Evolutionary conservation across 35 echinoderm and acorn worm genomes (phyloP).

Genomic region (Apostichopus japonicus): DNA sequence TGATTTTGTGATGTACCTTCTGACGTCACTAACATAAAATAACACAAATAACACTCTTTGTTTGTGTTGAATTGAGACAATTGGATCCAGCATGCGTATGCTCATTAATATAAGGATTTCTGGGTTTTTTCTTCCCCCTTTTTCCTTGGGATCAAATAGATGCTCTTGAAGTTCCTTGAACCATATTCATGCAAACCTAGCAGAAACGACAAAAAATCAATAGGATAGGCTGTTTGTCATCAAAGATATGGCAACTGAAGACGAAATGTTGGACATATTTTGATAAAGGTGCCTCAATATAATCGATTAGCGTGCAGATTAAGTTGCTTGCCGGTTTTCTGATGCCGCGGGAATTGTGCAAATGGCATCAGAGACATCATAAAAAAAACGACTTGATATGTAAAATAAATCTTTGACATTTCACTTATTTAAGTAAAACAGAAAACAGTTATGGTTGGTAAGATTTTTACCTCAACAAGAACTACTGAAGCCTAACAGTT

Average conservation of each 20-base stretch:
- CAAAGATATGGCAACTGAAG: background rate
- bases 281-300: background rate
- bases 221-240: background rate
- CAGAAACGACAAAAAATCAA: background rate
- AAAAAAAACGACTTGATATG: background rate
- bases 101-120: too few relatives aligned
- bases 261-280: background rate
- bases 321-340: background rate
- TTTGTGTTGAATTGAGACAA: too few relatives aligned
- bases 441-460: too few relatives aligned
- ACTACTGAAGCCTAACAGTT: too few relatives aligned
- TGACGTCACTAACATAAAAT: too few relatives aligned
- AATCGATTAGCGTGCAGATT: background rate
- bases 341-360: background rate
- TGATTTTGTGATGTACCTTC: too few relatives aligned
- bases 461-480: too few relatives aligned
- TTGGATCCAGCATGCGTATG: too few relatives aligned
- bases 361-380: background rate
- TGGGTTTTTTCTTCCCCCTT: too few relatives aligned
- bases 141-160: too few relatives aligned
- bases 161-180: background rate
- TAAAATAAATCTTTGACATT: conserved; percentile 25
- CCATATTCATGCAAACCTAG: background rate
- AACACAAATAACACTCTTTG: too few relatives aligned
- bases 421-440: background rate